Base-by-base conservation (phyloP, 2,797 vertebrate species). In the Menidia menidia region DNA sequence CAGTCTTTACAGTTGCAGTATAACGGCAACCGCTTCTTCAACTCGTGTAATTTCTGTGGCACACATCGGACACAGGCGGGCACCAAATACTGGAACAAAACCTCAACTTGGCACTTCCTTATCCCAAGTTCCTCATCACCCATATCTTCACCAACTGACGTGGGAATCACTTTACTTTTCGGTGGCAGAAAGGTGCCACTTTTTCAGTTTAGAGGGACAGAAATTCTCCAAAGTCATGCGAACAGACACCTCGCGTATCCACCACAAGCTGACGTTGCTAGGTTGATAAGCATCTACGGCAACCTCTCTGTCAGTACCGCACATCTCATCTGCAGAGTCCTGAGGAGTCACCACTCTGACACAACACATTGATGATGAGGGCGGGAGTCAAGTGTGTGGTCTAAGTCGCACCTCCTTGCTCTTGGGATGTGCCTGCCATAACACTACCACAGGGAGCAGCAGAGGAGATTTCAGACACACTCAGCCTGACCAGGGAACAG, bases 21-120 rank as follows among this genome's bases (percentile, higher is more conserved):
- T 44, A 80, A 83, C 85, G 80, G 83, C 85, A 93, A 77, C 86
- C 84, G 86, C 85, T 87, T 78, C 87, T 75, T 86, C 83, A 78
- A 57, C 74, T 78, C 32, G 83, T 30, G 68, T 81, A 87, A 69
- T 81, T 73, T 77, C 74, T 68, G 73, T 78, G 87, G 86, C 81
- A 78, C 75, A 91, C 90, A 92, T 88, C 81, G 89, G 90, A 91
- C 91, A 92, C 90, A 89, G 89, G 88, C 90, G 87, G 89, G 81
- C 89, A 84, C 75, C 86, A 89, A 73, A 91, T 71, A 91, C 78
- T 0, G 90, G 90, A 89, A 92, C 88, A 92, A 88, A 88, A 88
- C 86, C 87, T 92, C 92, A 89, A 88, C 89, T 87, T 89, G 73
- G 62, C 77, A 83, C 84, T 83, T 78, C 81, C 81, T 80, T 81